These are phyloP conservation scores for Sinelater perroti DNA, from an alignment of 2,888 invertebrate genomes.

Conservation along the genomic window DNA sequence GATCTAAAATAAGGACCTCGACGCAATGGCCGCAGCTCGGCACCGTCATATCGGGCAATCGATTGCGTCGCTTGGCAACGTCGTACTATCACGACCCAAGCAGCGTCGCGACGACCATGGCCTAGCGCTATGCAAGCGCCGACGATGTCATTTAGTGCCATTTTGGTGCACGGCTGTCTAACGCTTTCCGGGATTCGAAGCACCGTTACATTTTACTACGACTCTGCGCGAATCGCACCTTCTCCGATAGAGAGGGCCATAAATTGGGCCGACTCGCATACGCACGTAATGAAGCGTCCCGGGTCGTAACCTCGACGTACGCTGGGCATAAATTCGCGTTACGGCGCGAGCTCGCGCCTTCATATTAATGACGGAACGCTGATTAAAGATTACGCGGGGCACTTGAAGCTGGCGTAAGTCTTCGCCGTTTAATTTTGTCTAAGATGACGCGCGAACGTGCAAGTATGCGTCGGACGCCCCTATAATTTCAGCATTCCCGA, in stretches of 20 bases:
- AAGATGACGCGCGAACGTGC: constrained; percentile 24
- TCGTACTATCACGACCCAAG: constrained; percentile 43
- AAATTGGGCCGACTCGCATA: constrained; percentile 1
- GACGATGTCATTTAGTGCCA: constrained; percentile 34
- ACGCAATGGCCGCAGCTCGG: constrained; percentile 43
- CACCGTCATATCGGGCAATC: constrained; percentile 43
- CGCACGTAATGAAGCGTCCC: neutral
- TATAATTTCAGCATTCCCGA: constrained; percentile 20
- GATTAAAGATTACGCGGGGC: constrained; percentile 7
- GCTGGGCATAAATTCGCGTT: constrained; percentile 22
- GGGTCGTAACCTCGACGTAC: neutral
- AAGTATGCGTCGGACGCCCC: constrained; percentile 14
- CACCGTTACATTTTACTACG: constrained; percentile 21
- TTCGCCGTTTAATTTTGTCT: constrained; percentile 12
- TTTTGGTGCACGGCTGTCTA: constrained; percentile 32
- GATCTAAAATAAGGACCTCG: constrained; percentile 36
- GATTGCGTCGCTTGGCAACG: constrained; percentile 45
- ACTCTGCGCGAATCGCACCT: neutral
- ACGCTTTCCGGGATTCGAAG: constrained; percentile 8
- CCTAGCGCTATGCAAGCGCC: constrained; percentile 41
- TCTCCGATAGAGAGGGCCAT: constrained; percentile 1
- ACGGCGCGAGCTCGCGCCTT: constrained; percentile 8
- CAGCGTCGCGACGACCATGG: constrained; percentile 42
- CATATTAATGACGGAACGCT: constrained; percentile 17
- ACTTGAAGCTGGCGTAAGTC: constrained; percentile 9